A percentile compares a stretch with the other conserved stretches of the same genome.
These are phyloP conservation scores for Todiramphus saurophagus DNA, from an alignment of 2,113 vertebrate species.

Conservation along the genomic window DNA sequence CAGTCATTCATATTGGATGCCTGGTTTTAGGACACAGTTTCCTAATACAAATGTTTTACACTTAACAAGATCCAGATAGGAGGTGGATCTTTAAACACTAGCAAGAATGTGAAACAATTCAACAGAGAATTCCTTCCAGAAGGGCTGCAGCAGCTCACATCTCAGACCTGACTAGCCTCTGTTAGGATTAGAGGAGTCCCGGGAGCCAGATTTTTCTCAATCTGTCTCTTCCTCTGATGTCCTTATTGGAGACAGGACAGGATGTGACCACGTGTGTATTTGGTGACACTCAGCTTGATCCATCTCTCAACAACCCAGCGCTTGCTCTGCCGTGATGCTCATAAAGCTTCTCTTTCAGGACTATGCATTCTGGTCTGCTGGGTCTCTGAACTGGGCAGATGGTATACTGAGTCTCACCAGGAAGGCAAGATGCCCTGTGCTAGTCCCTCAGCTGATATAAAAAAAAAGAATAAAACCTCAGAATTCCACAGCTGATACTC, in stretches of 20 bases:
- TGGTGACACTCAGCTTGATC: background rate
- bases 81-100: background rate
- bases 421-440: background rate
- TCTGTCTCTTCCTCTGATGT: background rate
- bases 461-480: background rate
- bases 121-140: background rate
- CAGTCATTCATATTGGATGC: background rate
- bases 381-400: background rate
- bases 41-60: background rate
- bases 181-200: background rate
- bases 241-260: background rate
- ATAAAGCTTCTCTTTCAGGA: background rate
- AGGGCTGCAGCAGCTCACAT: background rate
- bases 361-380: background rate
- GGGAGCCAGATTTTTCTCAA: background rate
- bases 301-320: background rate
- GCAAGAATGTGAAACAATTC: background rate
- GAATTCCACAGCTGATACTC: background rate
- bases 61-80: background rate
- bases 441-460: background rate
- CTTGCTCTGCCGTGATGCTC: background rate
- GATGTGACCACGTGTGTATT: background rate
- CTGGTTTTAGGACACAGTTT: background rate
- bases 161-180: background rate
- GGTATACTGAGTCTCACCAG: background rate